phyloP scores from a whole-genome alignment of 2,888 invertebrate genomes.

The Bruchidius siliquastri region DNA sequence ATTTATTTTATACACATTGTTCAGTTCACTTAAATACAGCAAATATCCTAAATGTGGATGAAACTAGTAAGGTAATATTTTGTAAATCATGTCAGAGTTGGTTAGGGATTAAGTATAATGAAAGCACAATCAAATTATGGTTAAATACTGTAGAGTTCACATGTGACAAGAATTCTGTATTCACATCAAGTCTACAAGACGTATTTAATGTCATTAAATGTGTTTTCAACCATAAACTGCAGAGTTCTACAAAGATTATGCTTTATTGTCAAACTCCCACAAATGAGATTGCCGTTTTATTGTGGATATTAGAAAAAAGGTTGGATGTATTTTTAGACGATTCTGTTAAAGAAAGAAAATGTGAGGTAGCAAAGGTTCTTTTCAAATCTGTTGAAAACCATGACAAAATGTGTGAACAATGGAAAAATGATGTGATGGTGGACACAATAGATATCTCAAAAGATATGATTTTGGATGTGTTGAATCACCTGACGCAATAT shows the following conservation, averaged over 20 bases:
- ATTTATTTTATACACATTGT: slow-evolving; percentile 57
- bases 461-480: slow-evolving; percentile 53
- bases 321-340: slow-evolving; percentile 48
- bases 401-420: slow-evolving; percentile 50
- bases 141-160: slow-evolving; percentile 54
- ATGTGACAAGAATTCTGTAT: slow-evolving; percentile 29
- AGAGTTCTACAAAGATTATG: slow-evolving; percentile 54
- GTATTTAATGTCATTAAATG: slow-evolving; percentile 53
- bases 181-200: slow-evolving; percentile 46
- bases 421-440: slow-evolving; percentile 54
- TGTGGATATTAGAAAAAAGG: slow-evolving; percentile 61
- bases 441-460: slow-evolving; percentile 55
- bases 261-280: slow-evolving; percentile 50
- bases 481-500: slow-evolving; percentile 54
- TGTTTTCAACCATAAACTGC: slow-evolving; percentile 51
- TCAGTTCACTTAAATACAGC: slow-evolving; percentile 47
- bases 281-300: slow-evolving; percentile 49
- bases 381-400: slow-evolving; percentile 49
- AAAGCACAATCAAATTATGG: slow-evolving; percentile 51
- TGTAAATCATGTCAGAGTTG: slow-evolving; percentile 57
- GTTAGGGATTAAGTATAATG: slow-evolving; percentile 52
- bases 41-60: slow-evolving; percentile 46
- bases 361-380: slow-evolving; percentile 54
- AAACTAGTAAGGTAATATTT: slow-evolving; percentile 52
- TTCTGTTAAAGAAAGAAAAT: slow-evolving; percentile 40